Base-by-base conservation (phyloP, 2,797 vertebrate genomes). In the Platyrinchus mystaceus region DNA sequence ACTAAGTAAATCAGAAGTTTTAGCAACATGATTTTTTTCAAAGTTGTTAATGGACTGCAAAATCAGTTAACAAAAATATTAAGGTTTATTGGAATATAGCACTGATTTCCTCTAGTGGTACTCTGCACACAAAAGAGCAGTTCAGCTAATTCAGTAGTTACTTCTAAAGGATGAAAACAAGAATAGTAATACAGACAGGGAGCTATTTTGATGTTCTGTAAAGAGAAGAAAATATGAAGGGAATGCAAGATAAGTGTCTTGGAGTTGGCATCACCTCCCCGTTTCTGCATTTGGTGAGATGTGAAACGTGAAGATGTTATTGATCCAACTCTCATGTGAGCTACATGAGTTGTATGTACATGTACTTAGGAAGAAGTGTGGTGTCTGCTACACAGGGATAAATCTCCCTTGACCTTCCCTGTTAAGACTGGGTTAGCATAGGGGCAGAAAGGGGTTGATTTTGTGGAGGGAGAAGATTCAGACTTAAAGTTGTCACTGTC, bases 171-270 rank as follows among this genome's bases (percentile, higher is more conserved):
- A 86, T 93, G 84, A 76, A 79, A 67, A 59, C n/a, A 21, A 69
- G 84, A 90, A 89, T 28, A 70, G 76, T 70, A 84, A 27, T 84
- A 77, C 86, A 97, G 92, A 89, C 67, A 93, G 55, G 60, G 76
- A 97, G 83, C 93, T 97, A 93, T 96, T 97, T 77, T 96, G 97
- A 96, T 96, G 84, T 96, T 96, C 95, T 96, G 95, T 79, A 93
- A 93, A 89, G 96, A 78, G 50, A 82, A 94, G 95, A 87, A 96
- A 97, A 93, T 96, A 97, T 83, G 90, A 62, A 64, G 95, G 96
- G 97, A 98, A 98, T 98, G 95, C 28, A 68, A 97, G 98, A 97
- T 98, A 98, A 98, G 97, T 95, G 92, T 90, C 89, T 94, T 94
- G 28, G 46, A 67, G 82, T 95, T 97, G 94, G 90, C 96, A 84